Evolutionary conservation across 2,888 invertebrate genomes (phyloP), one percentile per base, ranked within the genome.

Genomic region (Elegia similella): DNA sequence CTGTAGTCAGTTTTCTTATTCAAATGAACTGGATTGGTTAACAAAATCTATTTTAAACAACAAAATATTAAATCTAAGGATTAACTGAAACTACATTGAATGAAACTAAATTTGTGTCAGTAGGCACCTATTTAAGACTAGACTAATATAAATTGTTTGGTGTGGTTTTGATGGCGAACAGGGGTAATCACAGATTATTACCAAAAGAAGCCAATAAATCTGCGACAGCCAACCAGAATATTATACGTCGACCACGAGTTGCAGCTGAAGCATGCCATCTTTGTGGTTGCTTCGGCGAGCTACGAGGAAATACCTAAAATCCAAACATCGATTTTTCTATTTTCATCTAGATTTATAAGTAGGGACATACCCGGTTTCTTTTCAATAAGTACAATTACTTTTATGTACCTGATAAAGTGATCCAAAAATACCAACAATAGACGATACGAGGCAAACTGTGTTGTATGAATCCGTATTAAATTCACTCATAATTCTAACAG

Each of bases 191-290:
- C 5, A 32, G 12, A 12, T 23, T 8, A 58, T 84, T 89, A 96
- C 96, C 96, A 74, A 95, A 78, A 47, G 96, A 94, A 57, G 96
- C 96, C 62, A 96, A 81, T 34, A 96, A 91, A 87, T 97, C 96
- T 42, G 96, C 95, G 48, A 95, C 85, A 6, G 96, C 96, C 57
- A 97, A 86, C 95, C 96, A 96, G 56, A 95, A 89, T 60, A 96
- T 95, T 61, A 96, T 96, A 67, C 92, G 92, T 62, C 95, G 89
- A 30, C 95, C 95, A 67, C 95, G 90, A 13, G 92, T 91, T n/a
- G 94, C 91, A 42, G 93, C 92, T 62, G 92, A 92, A 30, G 92
- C 92, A 56, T 93, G 86, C 87, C 93, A 92, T 62, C 93, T 86
- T 62, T 92, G 92, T 58, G 88, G 81, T 60, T 88, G 82, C 47